Evolutionary conservation across 2,797 vertebrate species (phyloP).

Genomic region (Megaceryle alcyon): DNA sequence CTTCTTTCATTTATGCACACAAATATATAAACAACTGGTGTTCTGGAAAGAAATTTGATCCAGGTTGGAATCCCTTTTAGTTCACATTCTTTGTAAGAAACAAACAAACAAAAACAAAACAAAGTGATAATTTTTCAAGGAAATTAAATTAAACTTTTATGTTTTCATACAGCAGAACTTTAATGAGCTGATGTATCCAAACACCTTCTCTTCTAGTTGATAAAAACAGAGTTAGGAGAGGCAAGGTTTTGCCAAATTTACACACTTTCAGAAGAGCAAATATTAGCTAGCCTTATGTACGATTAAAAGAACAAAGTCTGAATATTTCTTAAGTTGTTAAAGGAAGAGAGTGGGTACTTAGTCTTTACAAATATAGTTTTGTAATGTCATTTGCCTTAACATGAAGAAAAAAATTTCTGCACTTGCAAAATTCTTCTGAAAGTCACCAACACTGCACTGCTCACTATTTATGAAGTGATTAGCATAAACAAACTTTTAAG

Average conservation of each 20-base stretch:
- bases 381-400: neutral
- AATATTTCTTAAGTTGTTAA: neutral
- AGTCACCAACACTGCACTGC: neutral
- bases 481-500: slow-evolving; percentile 57
- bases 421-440: neutral
- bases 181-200: neutral
- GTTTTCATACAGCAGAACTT: neutral
- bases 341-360: neutral
- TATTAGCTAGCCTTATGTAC: neutral
- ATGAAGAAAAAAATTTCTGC: neutral
- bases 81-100: neutral
- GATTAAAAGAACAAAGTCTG: neutral
- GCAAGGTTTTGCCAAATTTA: neutral
- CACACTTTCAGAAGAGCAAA: neutral
- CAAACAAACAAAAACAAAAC: too few species aligned
- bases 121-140: neutral
- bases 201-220: neutral
- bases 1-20: neutral
- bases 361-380: neutral
- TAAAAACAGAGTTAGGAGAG: neutral
- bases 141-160: neutral
- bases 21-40: fast-evolving
- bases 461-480: slow-evolving; percentile 54
- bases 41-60: neutral
- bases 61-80: neutral